phyloP scores from a whole-genome alignment of 2,113 vertebrate species.

The Coturnix japonica region DNA sequence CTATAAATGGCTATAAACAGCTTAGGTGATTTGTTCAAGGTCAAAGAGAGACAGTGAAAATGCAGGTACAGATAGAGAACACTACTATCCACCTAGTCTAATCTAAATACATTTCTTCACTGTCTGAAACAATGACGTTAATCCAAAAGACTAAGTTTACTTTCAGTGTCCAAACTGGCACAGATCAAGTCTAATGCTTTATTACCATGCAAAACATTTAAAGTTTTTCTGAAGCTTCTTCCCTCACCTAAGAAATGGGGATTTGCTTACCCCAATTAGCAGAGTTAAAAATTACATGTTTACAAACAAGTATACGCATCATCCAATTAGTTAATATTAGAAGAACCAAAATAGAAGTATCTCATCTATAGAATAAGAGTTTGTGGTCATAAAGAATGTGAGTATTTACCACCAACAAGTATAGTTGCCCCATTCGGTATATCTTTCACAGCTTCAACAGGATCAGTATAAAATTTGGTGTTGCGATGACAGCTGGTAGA shows the following conservation, averaged over 20 bases:
- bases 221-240: background rate
- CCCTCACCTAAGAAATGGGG: background rate
- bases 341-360: background rate
- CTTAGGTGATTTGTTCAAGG: background rate
- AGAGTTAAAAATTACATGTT: background rate
- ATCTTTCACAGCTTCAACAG: constrained; percentile 92
- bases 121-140: background rate
- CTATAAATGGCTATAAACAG: background rate
- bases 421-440: constrained; percentile 89
- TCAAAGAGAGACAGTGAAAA: background rate
- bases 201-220: accelerated
- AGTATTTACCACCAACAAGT: constrained; percentile 91
- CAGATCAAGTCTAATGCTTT: background rate
- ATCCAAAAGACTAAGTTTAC: background rate
- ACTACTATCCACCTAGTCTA: background rate
- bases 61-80: background rate
- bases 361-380: background rate
- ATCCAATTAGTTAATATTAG: background rate
- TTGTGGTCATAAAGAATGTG: background rate
- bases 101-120: background rate
- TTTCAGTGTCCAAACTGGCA: background rate
- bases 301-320: background rate
- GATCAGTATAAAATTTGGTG: constrained; percentile 87
- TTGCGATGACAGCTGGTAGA: constrained; percentile 81
- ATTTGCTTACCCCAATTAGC: background rate